phyloP scores from a whole-genome alignment of 2,113 vertebrate species.

The Daboia siamensis region DNA sequence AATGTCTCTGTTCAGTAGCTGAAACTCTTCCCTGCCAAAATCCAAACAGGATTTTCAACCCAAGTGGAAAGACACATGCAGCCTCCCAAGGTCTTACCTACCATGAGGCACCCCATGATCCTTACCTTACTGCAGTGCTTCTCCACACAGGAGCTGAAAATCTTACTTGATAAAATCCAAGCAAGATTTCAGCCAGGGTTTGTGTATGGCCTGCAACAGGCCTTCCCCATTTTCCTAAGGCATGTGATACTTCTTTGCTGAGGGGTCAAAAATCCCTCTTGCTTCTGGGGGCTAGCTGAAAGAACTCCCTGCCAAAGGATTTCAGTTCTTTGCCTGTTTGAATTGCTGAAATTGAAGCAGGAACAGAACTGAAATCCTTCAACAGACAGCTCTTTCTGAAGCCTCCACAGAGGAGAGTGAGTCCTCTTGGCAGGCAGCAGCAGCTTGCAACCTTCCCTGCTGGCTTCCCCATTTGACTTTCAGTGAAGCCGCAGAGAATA shows the following conservation, averaged over 20 bases:
- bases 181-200: background rate
- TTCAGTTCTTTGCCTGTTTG: background rate
- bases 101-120: background rate
- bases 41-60: background rate
- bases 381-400: background rate
- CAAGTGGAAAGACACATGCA: background rate
- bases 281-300: background rate
- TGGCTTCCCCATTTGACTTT: background rate
- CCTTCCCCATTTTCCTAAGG: background rate
- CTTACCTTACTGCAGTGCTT: background rate
- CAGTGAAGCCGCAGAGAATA: background rate
- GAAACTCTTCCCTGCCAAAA: background rate
- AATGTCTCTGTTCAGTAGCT: background rate
- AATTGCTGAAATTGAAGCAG: background rate
- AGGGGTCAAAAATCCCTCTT: background rate
- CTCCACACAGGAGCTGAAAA: background rate
- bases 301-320: background rate
- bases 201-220: background rate
- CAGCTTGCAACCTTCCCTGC: background rate
- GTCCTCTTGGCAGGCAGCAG: background rate
- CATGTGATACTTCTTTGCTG: background rate
- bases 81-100: background rate
- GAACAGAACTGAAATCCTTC: too few relatives aligned
- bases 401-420: background rate
- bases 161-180: background rate